Evolutionary conservation across 2,888 invertebrate species (phyloP).

Genomic region (Bombylius major): DNA sequence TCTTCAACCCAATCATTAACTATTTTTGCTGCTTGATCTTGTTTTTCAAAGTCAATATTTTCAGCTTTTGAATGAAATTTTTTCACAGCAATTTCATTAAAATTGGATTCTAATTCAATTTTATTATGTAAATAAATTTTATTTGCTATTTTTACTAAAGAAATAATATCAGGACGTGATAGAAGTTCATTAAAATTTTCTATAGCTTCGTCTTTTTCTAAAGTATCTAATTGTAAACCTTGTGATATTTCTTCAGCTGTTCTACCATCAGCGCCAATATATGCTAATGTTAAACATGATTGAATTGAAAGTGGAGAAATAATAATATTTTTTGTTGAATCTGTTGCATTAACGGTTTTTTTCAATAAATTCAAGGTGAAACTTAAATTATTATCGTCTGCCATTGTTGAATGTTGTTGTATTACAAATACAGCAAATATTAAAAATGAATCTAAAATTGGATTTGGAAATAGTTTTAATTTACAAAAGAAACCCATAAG

Average conservation of each 20-base stretch:
- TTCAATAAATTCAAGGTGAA: not conserved
- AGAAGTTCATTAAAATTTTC: no score
- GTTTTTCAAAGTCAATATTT: conserved; percentile 46
- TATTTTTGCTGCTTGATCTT: conserved; percentile 36
- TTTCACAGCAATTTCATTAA: conserved; percentile 45
- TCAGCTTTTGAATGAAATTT: conserved; percentile 53
- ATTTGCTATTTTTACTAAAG: no score
- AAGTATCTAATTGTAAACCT: conserved; percentile 41
- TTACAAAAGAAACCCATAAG: no score
- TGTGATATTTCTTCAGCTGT: conserved; percentile 47
- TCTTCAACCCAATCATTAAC: conserved; percentile 76
- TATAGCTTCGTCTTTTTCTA: conserved; percentile 11
- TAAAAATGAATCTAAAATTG: no score
- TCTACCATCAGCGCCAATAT: conserved; percentile 53
- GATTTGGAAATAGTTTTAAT: no score
- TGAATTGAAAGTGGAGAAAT: conserved; percentile 67
- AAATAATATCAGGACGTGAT: no score
- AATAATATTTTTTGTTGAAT: conserved; percentile 43
- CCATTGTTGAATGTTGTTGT: no score
- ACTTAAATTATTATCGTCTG: not conserved
- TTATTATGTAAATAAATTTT: conserved; percentile 19
- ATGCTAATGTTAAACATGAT: conserved; percentile 55
- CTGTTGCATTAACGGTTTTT: not conserved
- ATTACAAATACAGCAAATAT: no score
- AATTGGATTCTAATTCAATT: conserved; percentile 42